Evolutionary conservation across 2,888 invertebrate species (phyloP).

Genomic region (Dasysyrphus albostriatus): DNA sequence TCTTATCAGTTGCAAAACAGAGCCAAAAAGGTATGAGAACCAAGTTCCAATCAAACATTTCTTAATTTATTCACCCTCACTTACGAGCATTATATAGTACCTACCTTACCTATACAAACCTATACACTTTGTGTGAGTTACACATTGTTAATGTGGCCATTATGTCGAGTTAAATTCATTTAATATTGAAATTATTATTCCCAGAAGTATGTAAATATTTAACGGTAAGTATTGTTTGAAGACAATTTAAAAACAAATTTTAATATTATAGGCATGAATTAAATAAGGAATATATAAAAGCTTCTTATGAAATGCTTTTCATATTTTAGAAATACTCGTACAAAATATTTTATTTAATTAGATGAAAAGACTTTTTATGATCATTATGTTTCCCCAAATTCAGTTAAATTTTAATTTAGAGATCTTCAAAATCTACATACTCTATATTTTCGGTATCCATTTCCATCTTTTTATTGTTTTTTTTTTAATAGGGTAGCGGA

Average conservation of each 20-base stretch:
- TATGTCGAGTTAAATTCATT: constrained; percentile 66
- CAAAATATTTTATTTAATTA: neutral
- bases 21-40: constrained; percentile 39
- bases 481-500: too few species aligned
- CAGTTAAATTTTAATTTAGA: too few species aligned
- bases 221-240: constrained; percentile 6
- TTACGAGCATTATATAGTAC: neutral
- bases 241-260: neutral
- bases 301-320: neutral
- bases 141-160: constrained; percentile 57
- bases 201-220: constrained; percentile 24
- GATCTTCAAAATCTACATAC: too few species aligned
- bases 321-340: neutral
- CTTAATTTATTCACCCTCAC: constrained; percentile 74
- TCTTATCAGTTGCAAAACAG: constrained; percentile 74
- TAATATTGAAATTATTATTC: constrained; percentile 61
- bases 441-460: too few species aligned
- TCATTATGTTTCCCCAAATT: too few species aligned
- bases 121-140: neutral
- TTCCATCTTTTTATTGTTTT: too few species aligned
- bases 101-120: neutral
- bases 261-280: neutral
- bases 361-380: neutral
- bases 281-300: neutral
- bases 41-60: constrained; percentile 64